Percentiles rank a stretch among this genome's conserved stretches.
phyloP scores from a whole-genome alignment of 1,140 invertebrate genomes.

The Magallana ariakensis region DNA sequence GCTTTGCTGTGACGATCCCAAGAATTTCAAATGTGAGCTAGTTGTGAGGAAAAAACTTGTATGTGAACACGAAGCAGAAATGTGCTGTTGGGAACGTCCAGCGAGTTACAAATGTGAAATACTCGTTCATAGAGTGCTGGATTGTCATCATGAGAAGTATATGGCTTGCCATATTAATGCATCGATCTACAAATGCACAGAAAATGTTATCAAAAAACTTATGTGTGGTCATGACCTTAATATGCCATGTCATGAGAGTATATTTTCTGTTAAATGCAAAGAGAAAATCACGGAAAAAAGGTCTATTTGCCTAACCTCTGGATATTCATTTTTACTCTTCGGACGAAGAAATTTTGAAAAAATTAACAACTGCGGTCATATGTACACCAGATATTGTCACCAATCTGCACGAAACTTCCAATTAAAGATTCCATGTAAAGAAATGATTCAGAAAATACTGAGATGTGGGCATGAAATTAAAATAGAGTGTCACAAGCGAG shows the following conservation, averaged over 20 bases:
- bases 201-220: slow-evolving; percentile 51
- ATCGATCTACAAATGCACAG: slow-evolving; percentile 17
- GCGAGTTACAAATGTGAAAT: background rate
- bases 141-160: slow-evolving; percentile 74
- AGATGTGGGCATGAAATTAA: slow-evolving; percentile 72
- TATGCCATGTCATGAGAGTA: slow-evolving; percentile 74
- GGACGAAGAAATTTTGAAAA: slow-evolving; percentile 59
- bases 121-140: slow-evolving; percentile 41
- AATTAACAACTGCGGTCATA: slow-evolving; percentile 81
- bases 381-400: slow-evolving; percentile 79
- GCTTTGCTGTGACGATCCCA: slow-evolving; percentile 20
- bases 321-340: too few species aligned
- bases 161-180: slow-evolving; percentile 65
- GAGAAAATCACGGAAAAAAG: slow-evolving; percentile 68
- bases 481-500: slow-evolving; percentile 62
- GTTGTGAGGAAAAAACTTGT: slow-evolving; percentile 55
- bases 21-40: slow-evolving; percentile 19
- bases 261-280: slow-evolving; percentile 84
- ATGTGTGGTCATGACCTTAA: slow-evolving; percentile 61
- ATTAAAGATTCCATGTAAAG: background rate
- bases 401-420: background rate
- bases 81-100: background rate
- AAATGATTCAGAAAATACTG: background rate
- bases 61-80: slow-evolving; percentile 62
- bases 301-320: too few species aligned